Evolutionary conservation across 2,113 vertebrate genomes (phyloP).

Genomic region (Archilochus colubris): DNA sequence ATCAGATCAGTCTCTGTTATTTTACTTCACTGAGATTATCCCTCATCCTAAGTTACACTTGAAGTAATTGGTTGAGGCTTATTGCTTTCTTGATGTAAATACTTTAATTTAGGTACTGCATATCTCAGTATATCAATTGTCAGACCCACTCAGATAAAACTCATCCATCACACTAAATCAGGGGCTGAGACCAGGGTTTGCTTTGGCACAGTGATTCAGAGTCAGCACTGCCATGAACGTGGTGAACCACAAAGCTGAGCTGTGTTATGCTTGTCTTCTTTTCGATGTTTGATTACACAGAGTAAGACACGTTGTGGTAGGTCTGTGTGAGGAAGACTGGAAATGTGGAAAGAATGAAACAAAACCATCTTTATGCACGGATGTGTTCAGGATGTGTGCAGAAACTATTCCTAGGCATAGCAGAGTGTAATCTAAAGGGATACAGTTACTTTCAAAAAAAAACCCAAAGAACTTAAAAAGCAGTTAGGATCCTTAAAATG

Average conservation of each 20-base stretch:
- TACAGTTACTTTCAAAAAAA: background rate
- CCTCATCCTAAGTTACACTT: background rate
- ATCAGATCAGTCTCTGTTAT: conserved; percentile 7
- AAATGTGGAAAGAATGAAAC: background rate
- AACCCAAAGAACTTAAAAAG: background rate
- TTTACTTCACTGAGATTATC: background rate
- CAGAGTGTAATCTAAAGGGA: background rate
- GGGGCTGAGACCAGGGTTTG: background rate
- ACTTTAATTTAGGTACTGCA: background rate
- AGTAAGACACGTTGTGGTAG: background rate
- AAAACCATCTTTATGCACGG: fast-evolving
- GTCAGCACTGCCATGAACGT: background rate
- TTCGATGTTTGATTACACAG: background rate
- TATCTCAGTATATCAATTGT: background rate
- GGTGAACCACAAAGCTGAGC: conserved; percentile 33
- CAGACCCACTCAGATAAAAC: background rate
- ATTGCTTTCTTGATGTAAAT: conserved; percentile 1
- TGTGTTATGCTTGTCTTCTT: background rate
- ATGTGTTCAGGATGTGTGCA: background rate
- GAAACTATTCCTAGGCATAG: background rate
- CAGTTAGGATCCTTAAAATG: background rate
- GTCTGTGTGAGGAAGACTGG: background rate
- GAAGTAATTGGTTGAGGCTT: background rate
- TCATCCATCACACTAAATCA: background rate
- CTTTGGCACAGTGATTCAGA: background rate